phyloP scores from a whole-genome alignment of 2,797 vertebrate genomes.

The Cottoperca gobio region DNA sequence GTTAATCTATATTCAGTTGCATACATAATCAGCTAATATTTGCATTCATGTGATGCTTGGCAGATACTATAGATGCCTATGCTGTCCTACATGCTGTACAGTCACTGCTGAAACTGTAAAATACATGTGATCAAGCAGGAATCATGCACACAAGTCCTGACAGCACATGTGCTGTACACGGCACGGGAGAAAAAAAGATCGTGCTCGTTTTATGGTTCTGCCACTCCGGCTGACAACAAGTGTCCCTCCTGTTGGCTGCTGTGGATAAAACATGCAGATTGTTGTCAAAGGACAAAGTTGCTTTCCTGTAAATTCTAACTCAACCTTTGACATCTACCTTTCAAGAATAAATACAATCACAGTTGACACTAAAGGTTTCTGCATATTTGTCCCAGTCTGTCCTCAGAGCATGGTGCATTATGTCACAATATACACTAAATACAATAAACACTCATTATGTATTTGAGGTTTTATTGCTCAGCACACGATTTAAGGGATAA shows the following conservation, averaged over 20 bases:
- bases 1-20: constrained; percentile 63
- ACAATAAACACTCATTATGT: too few species aligned
- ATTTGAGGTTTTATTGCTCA: background rate
- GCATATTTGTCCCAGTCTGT: background rate
- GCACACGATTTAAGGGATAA: background rate
- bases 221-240: constrained; percentile 25
- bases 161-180: background rate
- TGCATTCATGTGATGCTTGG: constrained; percentile 51
- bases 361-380: background rate
- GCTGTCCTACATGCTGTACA: constrained; percentile 10
- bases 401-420: background rate
- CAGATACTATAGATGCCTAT: constrained; percentile 44
- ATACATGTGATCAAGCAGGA: constrained; percentile 19
- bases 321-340: background rate
- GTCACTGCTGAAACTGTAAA: constrained; percentile 10
- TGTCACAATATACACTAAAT: background rate
- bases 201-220: constrained; percentile 16
- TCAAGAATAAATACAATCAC: background rate
- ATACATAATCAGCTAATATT: constrained; percentile 71
- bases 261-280: constrained; percentile 36
- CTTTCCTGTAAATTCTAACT: constrained; percentile 37
- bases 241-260: constrained; percentile 18
- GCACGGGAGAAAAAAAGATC: background rate
- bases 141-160: background rate
- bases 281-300: constrained; percentile 27